A percentile compares a stretch with the other conserved stretches of the same genome.
Conservation (phyloP, 2,888 invertebrate genomes). For the Meganola albula region DNA sequence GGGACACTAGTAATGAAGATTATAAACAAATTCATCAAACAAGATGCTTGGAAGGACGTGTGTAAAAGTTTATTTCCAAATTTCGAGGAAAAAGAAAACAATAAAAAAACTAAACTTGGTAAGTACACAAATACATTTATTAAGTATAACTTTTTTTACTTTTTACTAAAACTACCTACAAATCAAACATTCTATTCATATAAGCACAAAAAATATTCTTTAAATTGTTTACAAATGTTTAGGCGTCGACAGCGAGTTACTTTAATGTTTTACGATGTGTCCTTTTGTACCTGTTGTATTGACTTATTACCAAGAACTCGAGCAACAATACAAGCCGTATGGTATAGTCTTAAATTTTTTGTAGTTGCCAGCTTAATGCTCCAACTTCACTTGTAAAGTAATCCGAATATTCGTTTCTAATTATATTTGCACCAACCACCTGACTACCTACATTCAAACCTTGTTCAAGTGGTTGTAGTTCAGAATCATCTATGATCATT, state of each 20-base stretch:
- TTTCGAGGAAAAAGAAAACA: slow-evolving; percentile 10
- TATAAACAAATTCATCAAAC: slow-evolving; percentile 21
- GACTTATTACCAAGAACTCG: slow-evolving; percentile 19
- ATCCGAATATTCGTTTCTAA: slow-evolving; percentile 25
- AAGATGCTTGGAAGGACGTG: slow-evolving; percentile 20
- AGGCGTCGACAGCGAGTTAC: slow-evolving; percentile 17
- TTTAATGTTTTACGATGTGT: slow-evolving; percentile 19
- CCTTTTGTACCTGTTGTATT: slow-evolving; percentile 21
- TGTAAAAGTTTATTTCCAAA: slow-evolving; percentile 10
- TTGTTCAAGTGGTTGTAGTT: slow-evolving; percentile 22
- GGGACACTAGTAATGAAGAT: slow-evolving; percentile 27
- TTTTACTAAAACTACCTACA: slow-evolving; percentile 21
- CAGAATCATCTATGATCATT: slow-evolving; percentile 24
- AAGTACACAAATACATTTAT: slow-evolving; percentile 21
- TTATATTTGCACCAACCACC: slow-evolving; percentile 22
- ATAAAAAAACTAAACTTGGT: slow-evolving; percentile 26
- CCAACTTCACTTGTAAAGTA: slow-evolving; percentile 25
- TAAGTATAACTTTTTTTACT: slow-evolving; percentile 17
- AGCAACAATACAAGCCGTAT: slow-evolving; percentile 21
- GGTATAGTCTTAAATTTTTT: slow-evolving; percentile 23
- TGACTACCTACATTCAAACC: slow-evolving; percentile 21
- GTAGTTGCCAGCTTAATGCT: slow-evolving; percentile 25
- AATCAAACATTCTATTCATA: slow-evolving; percentile 22
- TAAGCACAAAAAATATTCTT: slow-evolving; percentile 18
- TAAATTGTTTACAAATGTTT: slow-evolving; percentile 17